These are phyloP conservation scores for Clistopyga incitator DNA, from an alignment of 2,888 invertebrate genomes.

Conservation along the genomic window DNA sequence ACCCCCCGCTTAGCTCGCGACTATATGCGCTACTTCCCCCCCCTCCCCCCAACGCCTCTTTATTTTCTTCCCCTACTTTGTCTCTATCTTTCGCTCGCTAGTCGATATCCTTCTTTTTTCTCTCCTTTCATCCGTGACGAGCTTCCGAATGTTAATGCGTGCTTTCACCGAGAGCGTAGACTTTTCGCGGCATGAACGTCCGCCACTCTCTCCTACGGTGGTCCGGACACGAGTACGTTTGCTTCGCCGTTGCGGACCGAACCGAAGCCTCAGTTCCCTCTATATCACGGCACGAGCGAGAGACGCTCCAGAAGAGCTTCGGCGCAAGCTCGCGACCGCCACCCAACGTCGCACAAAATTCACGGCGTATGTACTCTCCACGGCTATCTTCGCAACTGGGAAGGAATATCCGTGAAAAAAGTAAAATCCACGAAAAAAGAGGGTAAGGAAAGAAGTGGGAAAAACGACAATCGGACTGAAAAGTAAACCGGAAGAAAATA, in stretches of 20 bases:
- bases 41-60: no score
- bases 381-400: background rate
- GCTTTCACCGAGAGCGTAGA: slow-evolving; percentile 38
- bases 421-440: no score
- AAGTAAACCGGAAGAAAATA: no score
- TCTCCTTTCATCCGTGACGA: background rate
- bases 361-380: slow-evolving; percentile 18
- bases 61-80: background rate
- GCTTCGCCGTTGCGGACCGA: slow-evolving; percentile 52
- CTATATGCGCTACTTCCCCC: background rate
- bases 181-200: slow-evolving; percentile 39
- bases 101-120: background rate
- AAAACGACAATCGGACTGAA: no score
- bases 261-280: slow-evolving; percentile 55
- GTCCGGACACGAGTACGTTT: slow-evolving; percentile 67
- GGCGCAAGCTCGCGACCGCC: slow-evolving; percentile 75
- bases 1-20: slow-evolving; percentile 20
- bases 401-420: no score
- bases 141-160: slow-evolving; percentile 13
- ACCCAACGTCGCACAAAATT: slow-evolving; percentile 29
- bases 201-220: slow-evolving; percentile 62
- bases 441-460: no score
- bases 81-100: background rate
- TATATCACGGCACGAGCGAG: slow-evolving; percentile 36
- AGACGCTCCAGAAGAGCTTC: slow-evolving; percentile 74